Conservation (phyloP, 2,113 vertebrate genomes). For the Struthio camelus region DNA sequence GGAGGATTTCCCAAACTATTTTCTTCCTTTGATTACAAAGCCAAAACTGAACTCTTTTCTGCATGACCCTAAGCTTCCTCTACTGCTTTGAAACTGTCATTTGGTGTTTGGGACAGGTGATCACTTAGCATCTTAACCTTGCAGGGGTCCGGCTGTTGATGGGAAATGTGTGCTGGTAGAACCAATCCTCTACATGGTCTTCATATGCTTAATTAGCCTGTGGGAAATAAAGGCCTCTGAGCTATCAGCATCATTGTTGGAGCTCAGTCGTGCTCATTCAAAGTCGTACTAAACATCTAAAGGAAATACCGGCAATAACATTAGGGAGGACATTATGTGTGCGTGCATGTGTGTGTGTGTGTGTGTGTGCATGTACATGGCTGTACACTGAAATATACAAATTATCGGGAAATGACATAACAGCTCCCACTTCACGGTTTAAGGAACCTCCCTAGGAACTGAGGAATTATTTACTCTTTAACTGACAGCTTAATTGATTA, state of each 20-base stretch:
- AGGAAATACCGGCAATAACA: background rate
- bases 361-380: rapidly evolving
- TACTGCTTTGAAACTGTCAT: slow-evolving; percentile 14
- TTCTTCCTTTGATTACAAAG: background rate
- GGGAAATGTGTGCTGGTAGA: slow-evolving; percentile 32
- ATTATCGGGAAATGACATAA: background rate
- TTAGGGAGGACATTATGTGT: background rate
- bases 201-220: slow-evolving; percentile 17
- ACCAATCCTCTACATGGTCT: slow-evolving; percentile 9
- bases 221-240: background rate
- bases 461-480: background rate
- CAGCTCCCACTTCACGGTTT: background rate
- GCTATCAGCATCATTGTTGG: background rate
- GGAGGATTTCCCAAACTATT: background rate
- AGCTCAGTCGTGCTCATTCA: background rate
- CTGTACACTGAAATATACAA: background rate
- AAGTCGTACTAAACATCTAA: background rate
- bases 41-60: background rate
- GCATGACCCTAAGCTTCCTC: background rate
- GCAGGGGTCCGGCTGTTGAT: slow-evolving; percentile 34
- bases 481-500: background rate
- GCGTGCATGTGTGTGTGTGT: too few relatives aligned
- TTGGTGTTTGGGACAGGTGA: slow-evolving; percentile 45
- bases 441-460: background rate
- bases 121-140: slow-evolving; percentile 27